A percentile compares a stretch with the other conserved stretches of the same genome.
These are phyloP conservation scores for Agrypnus murinus DNA, from an alignment of 2,888 invertebrate genomes.

Conservation along the genomic window DNA sequence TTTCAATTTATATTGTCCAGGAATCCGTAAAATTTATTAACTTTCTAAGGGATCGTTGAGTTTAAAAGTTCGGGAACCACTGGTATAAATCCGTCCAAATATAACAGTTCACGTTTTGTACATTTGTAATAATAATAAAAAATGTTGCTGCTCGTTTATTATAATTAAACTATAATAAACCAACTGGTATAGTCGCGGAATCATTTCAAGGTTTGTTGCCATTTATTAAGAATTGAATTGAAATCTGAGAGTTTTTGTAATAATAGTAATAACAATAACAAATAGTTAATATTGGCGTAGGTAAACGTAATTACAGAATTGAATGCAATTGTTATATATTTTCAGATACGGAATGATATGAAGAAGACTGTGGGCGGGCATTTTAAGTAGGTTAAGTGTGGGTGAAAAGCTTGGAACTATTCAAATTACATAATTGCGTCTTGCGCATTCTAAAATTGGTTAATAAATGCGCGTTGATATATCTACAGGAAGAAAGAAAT, in stretches of 20 bases:
- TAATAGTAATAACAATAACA: too few relatives aligned
- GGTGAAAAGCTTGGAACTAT: slow-evolving; percentile 26
- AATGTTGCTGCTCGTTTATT: background rate
- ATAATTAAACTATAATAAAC: too few relatives aligned
- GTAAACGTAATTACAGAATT: slow-evolving; percentile 18
- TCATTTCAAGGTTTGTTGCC: background rate
- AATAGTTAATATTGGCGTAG: background rate
- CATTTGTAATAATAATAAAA: too few relatives aligned
- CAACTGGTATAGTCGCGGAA: too few relatives aligned
- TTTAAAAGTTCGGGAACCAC: too few relatives aligned
- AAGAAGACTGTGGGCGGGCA: background rate
- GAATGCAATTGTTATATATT: slow-evolving; percentile 18
- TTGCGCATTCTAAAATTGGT: slow-evolving; percentile 21
- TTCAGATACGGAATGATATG: slow-evolving; percentile 7
- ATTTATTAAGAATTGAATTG: too few relatives aligned
- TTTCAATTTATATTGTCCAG: too few relatives aligned
- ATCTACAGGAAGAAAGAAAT: slow-evolving; percentile 22
- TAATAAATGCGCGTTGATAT: slow-evolving; percentile 20
- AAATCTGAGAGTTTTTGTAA: too few relatives aligned
- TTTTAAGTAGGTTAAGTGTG: slow-evolving; percentile 22
- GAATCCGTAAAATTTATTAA: too few relatives aligned
- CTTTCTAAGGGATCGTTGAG: too few relatives aligned
- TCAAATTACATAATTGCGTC: slow-evolving; percentile 22
- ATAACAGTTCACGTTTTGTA: background rate
- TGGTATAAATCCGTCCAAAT: slow-evolving; percentile 2